Evolutionary conservation across 1,140 invertebrate genomes (phyloP).

Genomic region (Lasaia peninsularis): DNA sequence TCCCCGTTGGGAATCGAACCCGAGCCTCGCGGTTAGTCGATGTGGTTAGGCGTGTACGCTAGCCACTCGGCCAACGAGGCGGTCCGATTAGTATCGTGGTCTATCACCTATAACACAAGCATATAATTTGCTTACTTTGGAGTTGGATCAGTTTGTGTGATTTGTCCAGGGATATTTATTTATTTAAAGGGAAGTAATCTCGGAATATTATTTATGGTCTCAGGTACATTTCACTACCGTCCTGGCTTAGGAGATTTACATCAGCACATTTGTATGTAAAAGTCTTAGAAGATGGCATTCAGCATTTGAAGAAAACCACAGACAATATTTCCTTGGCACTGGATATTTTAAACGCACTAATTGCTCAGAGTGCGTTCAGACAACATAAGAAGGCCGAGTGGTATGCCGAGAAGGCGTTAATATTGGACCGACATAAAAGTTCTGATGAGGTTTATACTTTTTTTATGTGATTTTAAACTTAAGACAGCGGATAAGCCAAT

Average conservation of each 20-base stretch:
- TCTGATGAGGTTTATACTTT: constrained; percentile 47
- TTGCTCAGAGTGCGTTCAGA: constrained; percentile 46
- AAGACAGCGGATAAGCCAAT: too few relatives aligned
- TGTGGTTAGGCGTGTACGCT: too few relatives aligned
- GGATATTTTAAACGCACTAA: constrained; percentile 42
- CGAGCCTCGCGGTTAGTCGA: too few relatives aligned
- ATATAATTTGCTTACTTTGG: too few relatives aligned
- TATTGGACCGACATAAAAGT: constrained; percentile 46
- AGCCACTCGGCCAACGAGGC: too few relatives aligned
- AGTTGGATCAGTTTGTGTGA: too few relatives aligned
- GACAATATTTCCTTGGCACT: constrained; percentile 31
- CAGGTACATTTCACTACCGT: constrained; percentile 44
- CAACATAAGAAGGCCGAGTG: constrained; percentile 55
- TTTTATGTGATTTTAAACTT: too few relatives aligned
- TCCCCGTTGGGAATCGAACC: neutral
- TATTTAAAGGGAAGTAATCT: neutral
- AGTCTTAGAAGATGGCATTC: constrained; percentile 46
- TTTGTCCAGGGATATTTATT: too few relatives aligned
- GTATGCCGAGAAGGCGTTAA: constrained; percentile 62
- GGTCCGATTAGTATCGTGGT: too few relatives aligned
- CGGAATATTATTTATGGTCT: constrained; percentile 21
- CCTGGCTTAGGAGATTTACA: constrained; percentile 52
- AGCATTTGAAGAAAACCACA: constrained; percentile 46
- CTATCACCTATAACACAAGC: too few relatives aligned
- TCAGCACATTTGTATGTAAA: constrained; percentile 46